Conservation (phyloP, 2,888 invertebrate species). For the Linnaemya vulpina region DNA sequence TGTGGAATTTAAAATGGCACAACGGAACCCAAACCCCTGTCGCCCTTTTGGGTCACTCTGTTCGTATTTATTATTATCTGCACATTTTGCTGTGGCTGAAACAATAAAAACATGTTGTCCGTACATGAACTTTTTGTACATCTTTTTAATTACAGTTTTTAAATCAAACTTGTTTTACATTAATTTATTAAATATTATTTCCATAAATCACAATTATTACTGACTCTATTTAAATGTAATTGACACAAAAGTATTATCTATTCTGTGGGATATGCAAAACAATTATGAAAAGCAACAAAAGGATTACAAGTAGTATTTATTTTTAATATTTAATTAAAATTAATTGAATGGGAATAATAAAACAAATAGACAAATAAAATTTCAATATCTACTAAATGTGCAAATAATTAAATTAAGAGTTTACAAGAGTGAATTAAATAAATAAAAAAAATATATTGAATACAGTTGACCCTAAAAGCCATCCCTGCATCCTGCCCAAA, state of each 20-base stretch:
- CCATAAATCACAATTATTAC: slow-evolving; percentile 44
- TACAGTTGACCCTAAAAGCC: too few species aligned
- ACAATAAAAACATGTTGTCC: background rate
- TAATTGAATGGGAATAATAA: slow-evolving; percentile 28
- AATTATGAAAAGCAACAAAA: slow-evolving; percentile 3
- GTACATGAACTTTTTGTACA: background rate
- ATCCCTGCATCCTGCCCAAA: too few species aligned
- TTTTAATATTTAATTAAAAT: slow-evolving; percentile 50
- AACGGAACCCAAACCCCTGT: too few species aligned
- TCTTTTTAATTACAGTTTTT: background rate
- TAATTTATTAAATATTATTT: slow-evolving; percentile 1
- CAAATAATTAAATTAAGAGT: slow-evolving; percentile 6
- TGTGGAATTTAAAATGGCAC: too few species aligned
- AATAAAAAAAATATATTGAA: background rate
- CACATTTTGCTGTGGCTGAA: too few species aligned
- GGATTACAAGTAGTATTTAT: slow-evolving; percentile 20
- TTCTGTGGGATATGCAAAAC: background rate
- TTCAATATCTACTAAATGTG: background rate
- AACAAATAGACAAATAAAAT: slow-evolving; percentile 5
- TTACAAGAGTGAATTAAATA: slow-evolving; percentile 17
- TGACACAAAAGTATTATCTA: slow-evolving; percentile 21
- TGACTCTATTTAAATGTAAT: slow-evolving; percentile 30
- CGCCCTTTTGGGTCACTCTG: too few species aligned
- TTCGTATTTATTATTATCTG: too few species aligned
- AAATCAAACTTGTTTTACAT: background rate